phyloP scores from a whole-genome alignment of 2,113 vertebrate species.

The Cygnus buccinator region DNA sequence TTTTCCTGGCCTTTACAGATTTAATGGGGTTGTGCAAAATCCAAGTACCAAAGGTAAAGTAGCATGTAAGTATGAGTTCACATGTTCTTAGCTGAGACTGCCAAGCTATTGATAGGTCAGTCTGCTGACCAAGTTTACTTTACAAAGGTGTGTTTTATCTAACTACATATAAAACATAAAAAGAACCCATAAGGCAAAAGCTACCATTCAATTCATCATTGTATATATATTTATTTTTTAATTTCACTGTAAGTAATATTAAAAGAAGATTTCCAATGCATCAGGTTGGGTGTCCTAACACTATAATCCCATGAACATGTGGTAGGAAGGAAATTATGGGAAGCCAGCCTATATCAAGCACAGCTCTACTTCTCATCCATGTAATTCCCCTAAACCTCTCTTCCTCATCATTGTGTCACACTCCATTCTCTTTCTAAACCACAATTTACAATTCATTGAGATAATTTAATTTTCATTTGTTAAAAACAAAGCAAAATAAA shows the following conservation, averaged over 20 bases:
- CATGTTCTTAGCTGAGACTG: background rate
- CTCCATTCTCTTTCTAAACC: background rate
- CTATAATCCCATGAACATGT: background rate
- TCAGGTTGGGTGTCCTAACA: background rate
- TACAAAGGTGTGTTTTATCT: accelerated
- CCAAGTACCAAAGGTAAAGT: background rate
- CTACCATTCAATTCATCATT: background rate
- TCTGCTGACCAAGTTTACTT: background rate
- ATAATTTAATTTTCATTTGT: background rate
- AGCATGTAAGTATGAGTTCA: background rate
- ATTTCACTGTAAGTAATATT: background rate
- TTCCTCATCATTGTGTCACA: background rate
- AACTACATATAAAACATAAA: background rate
- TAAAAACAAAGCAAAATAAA: background rate
- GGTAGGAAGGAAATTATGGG: background rate
- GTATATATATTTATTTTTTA: background rate
- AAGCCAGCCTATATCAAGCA: background rate
- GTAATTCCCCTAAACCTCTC: background rate
- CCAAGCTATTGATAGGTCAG: background rate
- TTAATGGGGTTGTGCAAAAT: background rate
- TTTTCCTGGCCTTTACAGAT: background rate
- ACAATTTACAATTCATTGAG: background rate
- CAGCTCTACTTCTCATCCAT: background rate
- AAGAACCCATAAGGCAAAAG: background rate
- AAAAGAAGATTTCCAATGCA: background rate